Percentiles rank a stretch among this genome's conserved stretches.
phyloP scores from a whole-genome alignment of 2,888 invertebrate genomes.

The Dolichopus griseipennis region DNA sequence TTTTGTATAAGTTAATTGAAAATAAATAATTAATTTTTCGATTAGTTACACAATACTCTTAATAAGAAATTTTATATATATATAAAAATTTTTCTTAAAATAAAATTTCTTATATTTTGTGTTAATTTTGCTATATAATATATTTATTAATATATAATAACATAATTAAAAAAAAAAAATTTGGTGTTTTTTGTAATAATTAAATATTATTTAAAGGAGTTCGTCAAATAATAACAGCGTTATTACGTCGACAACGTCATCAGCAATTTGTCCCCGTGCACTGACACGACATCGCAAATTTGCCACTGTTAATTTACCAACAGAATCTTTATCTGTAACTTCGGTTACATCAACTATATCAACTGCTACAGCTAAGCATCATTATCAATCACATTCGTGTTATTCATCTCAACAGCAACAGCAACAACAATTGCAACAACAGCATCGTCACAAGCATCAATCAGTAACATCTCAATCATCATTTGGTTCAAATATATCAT shows the following conservation, averaged over 20 bases:
- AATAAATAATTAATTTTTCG: too few relatives aligned
- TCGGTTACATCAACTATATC: not conserved
- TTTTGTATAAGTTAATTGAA: too few relatives aligned
- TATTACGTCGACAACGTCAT: conserved; percentile 8
- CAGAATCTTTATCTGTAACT: not conserved
- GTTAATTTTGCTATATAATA: too few relatives aligned
- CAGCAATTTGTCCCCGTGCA: conserved; percentile 17
- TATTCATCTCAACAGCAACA: not conserved
- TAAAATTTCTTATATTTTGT: too few relatives aligned
- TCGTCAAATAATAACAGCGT: conserved; percentile 14
- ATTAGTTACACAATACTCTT: too few relatives aligned
- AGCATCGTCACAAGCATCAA: not conserved
- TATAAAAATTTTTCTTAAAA: too few relatives aligned
- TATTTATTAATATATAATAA: not conserved
- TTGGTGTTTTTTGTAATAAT: not conserved
- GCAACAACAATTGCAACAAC: not conserved
- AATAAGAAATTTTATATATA: too few relatives aligned
- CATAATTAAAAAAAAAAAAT: not conserved
- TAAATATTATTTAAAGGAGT: conserved; percentile 15
- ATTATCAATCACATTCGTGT: conserved; percentile 9
- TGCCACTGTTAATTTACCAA: conserved; percentile 14
- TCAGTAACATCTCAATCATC: not conserved
- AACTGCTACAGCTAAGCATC: not conserved
- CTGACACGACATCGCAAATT: conserved; percentile 18
- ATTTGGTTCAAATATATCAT: not conserved